These are phyloP conservation scores for Venustoraphidia nigricollis DNA, from an alignment of 2,888 invertebrate genomes.

Conservation along the genomic window DNA sequence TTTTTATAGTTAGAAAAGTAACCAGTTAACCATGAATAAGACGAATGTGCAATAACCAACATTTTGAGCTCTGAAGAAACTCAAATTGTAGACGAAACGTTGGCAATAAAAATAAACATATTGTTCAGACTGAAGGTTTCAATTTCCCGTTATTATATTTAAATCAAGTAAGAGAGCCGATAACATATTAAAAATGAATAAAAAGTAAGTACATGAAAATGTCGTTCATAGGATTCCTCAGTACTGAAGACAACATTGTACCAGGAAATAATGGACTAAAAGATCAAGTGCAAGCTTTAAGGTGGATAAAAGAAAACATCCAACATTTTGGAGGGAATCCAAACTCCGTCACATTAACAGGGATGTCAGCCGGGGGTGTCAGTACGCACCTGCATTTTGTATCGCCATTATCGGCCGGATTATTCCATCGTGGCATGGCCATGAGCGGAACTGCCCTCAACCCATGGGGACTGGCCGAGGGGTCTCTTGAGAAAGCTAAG, in stretches of 20 bases:
- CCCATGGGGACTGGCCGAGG: constrained; percentile 41
- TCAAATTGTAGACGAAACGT: too few species aligned
- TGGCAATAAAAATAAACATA: too few species aligned
- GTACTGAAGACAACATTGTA: constrained; percentile 22
- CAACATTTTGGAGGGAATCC: constrained; percentile 25
- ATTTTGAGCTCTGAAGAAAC: too few species aligned
- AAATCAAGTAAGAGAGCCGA: too few species aligned
- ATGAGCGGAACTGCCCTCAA: constrained; percentile 44
- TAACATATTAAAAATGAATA: too few species aligned
- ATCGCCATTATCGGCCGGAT: constrained; percentile 28
- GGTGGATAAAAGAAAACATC: constrained; percentile 24
- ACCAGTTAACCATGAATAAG: too few species aligned
- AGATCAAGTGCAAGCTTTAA: constrained; percentile 22
- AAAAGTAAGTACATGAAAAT: background rate
- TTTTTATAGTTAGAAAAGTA: too few species aligned
- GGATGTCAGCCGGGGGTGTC: constrained; percentile 24
- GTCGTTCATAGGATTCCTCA: constrained; percentile 20
- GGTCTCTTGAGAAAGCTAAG: constrained; percentile 35
- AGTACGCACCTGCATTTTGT: constrained; percentile 25
- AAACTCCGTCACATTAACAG: constrained; percentile 22
- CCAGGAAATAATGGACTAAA: constrained; percentile 26
- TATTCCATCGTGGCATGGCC: constrained; percentile 46
- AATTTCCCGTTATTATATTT: too few species aligned
- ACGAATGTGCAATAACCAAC: too few species aligned
- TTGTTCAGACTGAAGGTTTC: too few species aligned